phyloP scores from a whole-genome alignment of 2,888 invertebrate genomes.

The Subacronicta megacephala region DNA sequence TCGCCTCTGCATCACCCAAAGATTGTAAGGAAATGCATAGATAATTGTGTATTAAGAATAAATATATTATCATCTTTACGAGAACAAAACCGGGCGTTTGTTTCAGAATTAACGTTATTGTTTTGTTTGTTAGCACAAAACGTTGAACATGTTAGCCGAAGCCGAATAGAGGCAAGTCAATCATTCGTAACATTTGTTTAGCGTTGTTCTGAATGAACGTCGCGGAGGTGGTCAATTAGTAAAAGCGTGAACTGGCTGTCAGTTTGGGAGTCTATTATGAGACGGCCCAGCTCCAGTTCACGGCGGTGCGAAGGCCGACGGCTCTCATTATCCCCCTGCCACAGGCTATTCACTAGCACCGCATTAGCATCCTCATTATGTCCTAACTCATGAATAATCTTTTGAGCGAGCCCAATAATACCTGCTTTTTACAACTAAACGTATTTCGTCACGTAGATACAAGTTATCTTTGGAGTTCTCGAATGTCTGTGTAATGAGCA shows the following conservation, averaged over 20 bases:
- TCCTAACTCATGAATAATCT: conserved; percentile 80
- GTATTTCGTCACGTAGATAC: conserved; percentile 55
- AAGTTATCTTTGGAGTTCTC: conserved; percentile 42
- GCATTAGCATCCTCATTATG: conserved; percentile 84
- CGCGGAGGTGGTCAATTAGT: conserved; percentile 85
- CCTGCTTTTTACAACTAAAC: conserved; percentile 58
- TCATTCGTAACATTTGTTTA: conserved; percentile 79
- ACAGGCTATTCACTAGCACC: conserved; percentile 68
- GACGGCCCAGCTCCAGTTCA: conserved; percentile 62
- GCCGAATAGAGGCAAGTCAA: conserved; percentile 73
- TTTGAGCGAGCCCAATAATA: conserved; percentile 66
- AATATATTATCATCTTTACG: conserved; percentile 13
- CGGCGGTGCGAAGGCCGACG: conserved; percentile 82
- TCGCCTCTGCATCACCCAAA: too few species aligned
- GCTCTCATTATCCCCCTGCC: conserved; percentile 75
- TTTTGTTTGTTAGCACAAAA: conserved; percentile 64
- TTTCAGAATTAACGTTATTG: conserved; percentile 64
- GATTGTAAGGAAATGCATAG: too few species aligned
- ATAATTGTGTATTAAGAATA: too few species aligned
- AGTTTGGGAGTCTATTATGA: conserved; percentile 80
- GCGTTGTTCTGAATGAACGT: conserved; percentile 72
- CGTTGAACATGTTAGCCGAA: conserved; percentile 71
- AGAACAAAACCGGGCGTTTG: conserved; percentile 43
- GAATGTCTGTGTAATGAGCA: conserved; percentile 12
- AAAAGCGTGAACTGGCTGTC: conserved; percentile 86